Percentiles rank a stretch among this genome's conserved stretches.
phyloP scores from a whole-genome alignment of 92 coral and sea anemone genomes.

The Phenganax marumi region DNA sequence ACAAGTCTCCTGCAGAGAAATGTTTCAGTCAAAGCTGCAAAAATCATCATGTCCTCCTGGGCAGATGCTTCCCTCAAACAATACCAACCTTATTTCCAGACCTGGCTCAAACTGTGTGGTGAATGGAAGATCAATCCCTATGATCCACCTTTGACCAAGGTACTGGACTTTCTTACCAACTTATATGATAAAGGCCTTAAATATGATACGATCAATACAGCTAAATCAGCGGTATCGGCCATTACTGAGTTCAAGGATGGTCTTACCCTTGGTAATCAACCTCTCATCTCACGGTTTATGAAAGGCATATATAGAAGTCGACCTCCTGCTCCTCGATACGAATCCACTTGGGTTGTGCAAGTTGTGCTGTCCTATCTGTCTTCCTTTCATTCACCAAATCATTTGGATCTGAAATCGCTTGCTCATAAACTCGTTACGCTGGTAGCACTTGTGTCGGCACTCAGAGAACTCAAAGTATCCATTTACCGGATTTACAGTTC shows the following conservation, averaged over 20 bases:
- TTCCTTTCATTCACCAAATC: constrained; percentile 9
- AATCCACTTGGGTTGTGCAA: constrained; percentile 50
- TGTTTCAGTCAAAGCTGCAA: constrained; percentile 49
- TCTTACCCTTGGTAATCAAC: constrained; percentile 34
- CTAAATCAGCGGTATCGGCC: constrained; percentile 45
- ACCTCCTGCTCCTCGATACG: constrained; percentile 36
- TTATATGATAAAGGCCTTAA: constrained; percentile 42
- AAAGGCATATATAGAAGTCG: constrained; percentile 9
- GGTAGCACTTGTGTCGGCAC: constrained; percentile 44
- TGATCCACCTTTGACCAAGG: constrained; percentile 39
- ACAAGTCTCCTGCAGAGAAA: constrained; percentile 16
- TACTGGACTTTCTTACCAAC: constrained; percentile 36
- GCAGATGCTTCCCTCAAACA: constrained; percentile 42
- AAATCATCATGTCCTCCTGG: constrained; percentile 44
- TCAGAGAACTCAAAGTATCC: constrained; percentile 41
- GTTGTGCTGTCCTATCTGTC: constrained; percentile 20
- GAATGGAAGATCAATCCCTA: constrained; percentile 46
- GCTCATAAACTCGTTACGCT: constrained; percentile 36
- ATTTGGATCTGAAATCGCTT: constrained; percentile 41
- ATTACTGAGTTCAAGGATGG: not conserved
- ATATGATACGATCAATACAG: constrained; percentile 47
- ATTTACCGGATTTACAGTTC: constrained; percentile 41
- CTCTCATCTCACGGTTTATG: constrained; percentile 40
- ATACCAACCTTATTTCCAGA: constrained; percentile 33
- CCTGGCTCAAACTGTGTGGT: constrained; percentile 42